A percentile compares a stretch with the other conserved stretches of the same genome.
phyloP scores from a whole-genome alignment of 2,888 invertebrate species.

The Chromoteleia sp. region DNA sequence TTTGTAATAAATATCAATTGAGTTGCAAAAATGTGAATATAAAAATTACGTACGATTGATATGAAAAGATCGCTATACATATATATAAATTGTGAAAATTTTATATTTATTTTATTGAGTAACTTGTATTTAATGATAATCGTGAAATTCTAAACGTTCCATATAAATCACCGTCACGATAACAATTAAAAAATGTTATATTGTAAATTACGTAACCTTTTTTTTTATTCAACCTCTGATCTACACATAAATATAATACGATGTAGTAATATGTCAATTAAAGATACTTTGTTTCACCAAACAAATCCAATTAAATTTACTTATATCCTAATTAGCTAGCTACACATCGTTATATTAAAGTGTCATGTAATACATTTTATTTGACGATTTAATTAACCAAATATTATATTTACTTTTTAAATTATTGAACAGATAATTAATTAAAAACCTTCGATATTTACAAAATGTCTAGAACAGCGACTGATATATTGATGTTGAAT shows the following conservation, averaged over 20 bases:
- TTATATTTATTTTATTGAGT: no score
- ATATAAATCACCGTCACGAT: neutral
- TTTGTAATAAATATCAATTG: no score
- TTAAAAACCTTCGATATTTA: neutral
- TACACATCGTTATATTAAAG: neutral
- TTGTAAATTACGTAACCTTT: slow-evolving; percentile 12
- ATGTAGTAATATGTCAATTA: slow-evolving; percentile 5
- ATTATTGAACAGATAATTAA: slow-evolving; percentile 16
- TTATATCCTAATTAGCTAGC: slow-evolving; percentile 19
- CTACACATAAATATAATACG: neutral
- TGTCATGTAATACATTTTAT: neutral
- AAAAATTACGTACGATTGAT: no score
- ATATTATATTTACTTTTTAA: slow-evolving; percentile 23
- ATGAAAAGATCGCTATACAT: no score
- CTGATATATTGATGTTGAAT: neutral
- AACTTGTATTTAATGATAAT: no score
- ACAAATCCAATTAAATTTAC: slow-evolving; percentile 9
- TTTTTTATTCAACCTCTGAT: neutral
- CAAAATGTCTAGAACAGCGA: no score
- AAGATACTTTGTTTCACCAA: slow-evolving; percentile 4
- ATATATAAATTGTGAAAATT: no score
- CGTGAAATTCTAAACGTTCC: neutral
- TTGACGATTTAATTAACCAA: slow-evolving; percentile 14
- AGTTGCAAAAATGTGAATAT: no score
- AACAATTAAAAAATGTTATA: neutral